These are phyloP conservation scores for Chrysomallon squamiferum DNA, from an alignment of 1,140 invertebrate genomes.

Conservation along the genomic window DNA sequence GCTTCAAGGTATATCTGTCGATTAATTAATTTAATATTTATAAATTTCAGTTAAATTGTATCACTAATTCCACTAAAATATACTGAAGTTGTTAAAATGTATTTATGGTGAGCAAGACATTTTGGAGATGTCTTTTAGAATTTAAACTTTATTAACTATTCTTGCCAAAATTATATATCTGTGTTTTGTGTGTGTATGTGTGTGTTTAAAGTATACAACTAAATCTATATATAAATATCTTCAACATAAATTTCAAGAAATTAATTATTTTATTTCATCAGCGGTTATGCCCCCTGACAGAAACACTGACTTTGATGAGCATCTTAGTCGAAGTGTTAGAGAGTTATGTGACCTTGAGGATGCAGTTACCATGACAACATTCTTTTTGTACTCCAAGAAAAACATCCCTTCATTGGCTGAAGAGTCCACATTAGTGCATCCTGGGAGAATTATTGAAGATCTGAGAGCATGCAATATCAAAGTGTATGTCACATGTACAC, in stretches of 20 bases:
- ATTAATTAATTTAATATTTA: not conserved
- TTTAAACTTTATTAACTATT: too few relatives aligned
- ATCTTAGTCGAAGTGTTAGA: constrained; percentile 47
- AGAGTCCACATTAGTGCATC: constrained; percentile 39
- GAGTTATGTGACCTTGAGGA: constrained; percentile 49
- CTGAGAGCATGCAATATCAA: constrained; percentile 34
- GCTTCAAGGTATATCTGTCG: constrained; percentile 40
- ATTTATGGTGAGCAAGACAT: too few relatives aligned
- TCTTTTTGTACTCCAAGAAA: constrained; percentile 44
- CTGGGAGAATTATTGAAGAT: constrained; percentile 39
- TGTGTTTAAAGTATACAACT: too few relatives aligned
- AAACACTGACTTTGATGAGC: constrained; percentile 52
- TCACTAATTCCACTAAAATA: too few relatives aligned
- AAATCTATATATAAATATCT: too few relatives aligned
- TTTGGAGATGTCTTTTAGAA: too few relatives aligned
- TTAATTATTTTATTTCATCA: constrained; percentile 24
- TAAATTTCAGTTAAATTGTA: too few relatives aligned
- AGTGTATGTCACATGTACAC: constrained; percentile 39
- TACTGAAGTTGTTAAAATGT: too few relatives aligned
- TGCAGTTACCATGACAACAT: constrained; percentile 36
- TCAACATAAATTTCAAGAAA: too few relatives aligned
- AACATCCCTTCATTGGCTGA: constrained; percentile 39
- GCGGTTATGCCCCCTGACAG: constrained; percentile 57
- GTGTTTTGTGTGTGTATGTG: too few relatives aligned
- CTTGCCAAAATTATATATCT: too few relatives aligned